A percentile compares a stretch with the other conserved stretches of the same genome.
Conservation (phyloP, 2,888 invertebrate species). For the Megalurothrips usitatus region DNA sequence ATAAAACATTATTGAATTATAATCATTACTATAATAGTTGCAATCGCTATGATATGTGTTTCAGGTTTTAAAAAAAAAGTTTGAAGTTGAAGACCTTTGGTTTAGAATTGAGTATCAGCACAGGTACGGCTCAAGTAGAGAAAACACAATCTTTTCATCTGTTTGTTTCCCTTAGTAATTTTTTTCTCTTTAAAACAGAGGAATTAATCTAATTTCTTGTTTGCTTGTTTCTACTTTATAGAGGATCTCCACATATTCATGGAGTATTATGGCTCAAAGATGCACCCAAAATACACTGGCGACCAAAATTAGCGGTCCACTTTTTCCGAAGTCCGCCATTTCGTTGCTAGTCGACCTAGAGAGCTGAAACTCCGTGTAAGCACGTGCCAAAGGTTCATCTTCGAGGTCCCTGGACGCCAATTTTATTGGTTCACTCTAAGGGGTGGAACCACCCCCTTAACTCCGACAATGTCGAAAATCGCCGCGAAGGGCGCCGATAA, state of each 20-base stretch:
- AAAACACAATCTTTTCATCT: background rate
- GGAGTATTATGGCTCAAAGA: slow-evolving; percentile 36
- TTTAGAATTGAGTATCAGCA: slow-evolving; percentile 34
- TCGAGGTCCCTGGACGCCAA: no score
- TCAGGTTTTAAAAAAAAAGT: background rate
- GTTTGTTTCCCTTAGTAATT: background rate
- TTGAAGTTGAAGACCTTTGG: slow-evolving; percentile 33
- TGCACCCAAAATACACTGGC: slow-evolving; percentile 34
- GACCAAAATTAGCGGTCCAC: no score
- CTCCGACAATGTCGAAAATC: no score
- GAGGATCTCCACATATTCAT: slow-evolving; percentile 37
- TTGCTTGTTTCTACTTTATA: background rate
- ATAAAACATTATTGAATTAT: no score
- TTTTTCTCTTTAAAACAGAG: background rate
- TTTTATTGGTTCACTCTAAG: no score
- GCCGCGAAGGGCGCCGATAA: no score
- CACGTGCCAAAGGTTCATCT: no score
- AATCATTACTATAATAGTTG: no score
- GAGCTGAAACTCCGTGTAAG: no score
- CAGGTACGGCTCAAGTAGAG: background rate
- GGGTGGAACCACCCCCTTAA: no score
- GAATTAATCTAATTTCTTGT: background rate
- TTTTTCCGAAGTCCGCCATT: no score
- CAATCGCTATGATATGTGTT: background rate
- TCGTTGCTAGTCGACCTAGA: no score